A percentile compares a stretch with the other conserved stretches of the same genome.
Conservation (phyloP, 2,888 invertebrate species). For the Dimorphilus gyrociliatus region DNA sequence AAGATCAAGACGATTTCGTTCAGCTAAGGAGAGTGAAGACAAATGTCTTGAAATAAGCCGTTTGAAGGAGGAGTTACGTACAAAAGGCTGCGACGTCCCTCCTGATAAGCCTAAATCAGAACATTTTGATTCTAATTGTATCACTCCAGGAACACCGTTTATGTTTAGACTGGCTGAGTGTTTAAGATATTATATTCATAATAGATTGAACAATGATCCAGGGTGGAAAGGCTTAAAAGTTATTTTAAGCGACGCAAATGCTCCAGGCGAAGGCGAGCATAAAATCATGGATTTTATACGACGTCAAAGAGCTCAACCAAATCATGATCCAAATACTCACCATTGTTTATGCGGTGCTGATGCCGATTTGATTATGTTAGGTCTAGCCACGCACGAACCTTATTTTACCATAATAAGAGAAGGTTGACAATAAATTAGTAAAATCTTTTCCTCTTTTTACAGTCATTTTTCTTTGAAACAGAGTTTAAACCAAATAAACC, state of each 20-base stretch:
- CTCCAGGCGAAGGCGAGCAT: slow-evolving; percentile 61
- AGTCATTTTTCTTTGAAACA: no score
- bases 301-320: slow-evolving; percentile 78
- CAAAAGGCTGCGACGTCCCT: slow-evolving; percentile 39
- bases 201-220: slow-evolving; percentile 74
- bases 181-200: slow-evolving; percentile 70
- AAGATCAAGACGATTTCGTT: slow-evolving; percentile 82
- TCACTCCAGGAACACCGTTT: slow-evolving; percentile 96
- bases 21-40: slow-evolving; percentile 66
- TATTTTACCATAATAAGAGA: slow-evolving; percentile 97
- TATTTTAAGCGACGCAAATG: slow-evolving; percentile 95
- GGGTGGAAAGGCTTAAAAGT: slow-evolving; percentile 81
- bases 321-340: slow-evolving; percentile 92
- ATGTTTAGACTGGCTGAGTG: slow-evolving; percentile 66
- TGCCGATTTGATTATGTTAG: slow-evolving; percentile 38
- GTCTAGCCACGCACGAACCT: slow-evolving; percentile 93
- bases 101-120: slow-evolving; percentile 65
- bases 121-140: slow-evolving; percentile 97
- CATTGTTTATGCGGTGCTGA: slow-evolving; percentile 97
- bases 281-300: slow-evolving; percentile 99
- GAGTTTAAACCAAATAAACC: slow-evolving; percentile 96
- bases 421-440: no score
- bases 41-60: slow-evolving; percentile 56
- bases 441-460: no score
- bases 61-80: slow-evolving; percentile 27